These are phyloP conservation scores for Python bivittatus DNA, from an alignment of 2,113 vertebrate species.

Conservation along the genomic window DNA sequence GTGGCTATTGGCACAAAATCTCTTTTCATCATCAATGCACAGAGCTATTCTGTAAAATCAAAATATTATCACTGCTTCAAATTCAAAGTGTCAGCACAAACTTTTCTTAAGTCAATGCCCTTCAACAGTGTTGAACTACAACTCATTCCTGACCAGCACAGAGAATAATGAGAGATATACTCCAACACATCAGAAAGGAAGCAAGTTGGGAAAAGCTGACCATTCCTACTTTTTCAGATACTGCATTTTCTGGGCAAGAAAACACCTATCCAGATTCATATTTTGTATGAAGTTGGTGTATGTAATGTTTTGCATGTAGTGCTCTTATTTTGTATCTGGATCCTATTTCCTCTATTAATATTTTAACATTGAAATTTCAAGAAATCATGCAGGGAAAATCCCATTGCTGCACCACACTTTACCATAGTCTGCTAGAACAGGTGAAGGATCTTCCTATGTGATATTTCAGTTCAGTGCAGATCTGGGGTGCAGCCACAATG, in stretches of 20 bases:
- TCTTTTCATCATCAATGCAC: constrained; percentile 85
- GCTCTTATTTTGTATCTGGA: not conserved
- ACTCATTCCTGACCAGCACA: not conserved
- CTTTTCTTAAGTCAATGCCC: not conserved
- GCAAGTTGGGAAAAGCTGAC: not conserved
- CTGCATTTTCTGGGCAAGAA: not conserved
- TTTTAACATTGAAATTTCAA: not conserved
- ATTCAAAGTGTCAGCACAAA: not conserved
- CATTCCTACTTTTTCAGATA: not conserved
- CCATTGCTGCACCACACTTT: not conserved
- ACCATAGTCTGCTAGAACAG: not conserved
- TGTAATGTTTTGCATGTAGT: no score
- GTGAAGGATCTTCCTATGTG: not conserved
- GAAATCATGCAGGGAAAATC: not conserved
- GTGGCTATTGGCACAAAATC: constrained; percentile 79
- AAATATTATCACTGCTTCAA: not conserved
- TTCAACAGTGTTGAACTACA: not conserved
- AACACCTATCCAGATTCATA: not conserved
- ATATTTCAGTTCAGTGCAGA: not conserved
- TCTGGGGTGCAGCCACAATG: not conserved
- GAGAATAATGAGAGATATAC: not conserved
- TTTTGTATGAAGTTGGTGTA: not conserved
- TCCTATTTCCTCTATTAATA: not conserved
- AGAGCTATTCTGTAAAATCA: constrained; percentile 79
- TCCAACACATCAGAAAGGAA: not conserved